Conservation (phyloP, 2,113 vertebrate species). For the Shinisaurus crocodilurus region DNA sequence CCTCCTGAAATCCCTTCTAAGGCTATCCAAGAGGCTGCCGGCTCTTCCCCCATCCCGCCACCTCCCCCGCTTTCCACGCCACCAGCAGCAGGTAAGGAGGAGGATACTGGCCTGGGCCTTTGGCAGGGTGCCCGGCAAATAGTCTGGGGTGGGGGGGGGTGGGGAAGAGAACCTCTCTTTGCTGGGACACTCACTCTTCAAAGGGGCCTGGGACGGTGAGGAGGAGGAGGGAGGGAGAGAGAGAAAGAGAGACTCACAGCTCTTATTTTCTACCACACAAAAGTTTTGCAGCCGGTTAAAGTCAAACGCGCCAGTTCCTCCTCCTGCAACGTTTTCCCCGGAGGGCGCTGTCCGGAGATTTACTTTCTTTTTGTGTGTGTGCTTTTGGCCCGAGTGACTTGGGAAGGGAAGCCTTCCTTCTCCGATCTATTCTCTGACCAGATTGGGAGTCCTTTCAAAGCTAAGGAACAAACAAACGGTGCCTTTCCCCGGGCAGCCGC, state of each 20-base stretch:
- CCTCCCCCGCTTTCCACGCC: conserved; percentile 60
- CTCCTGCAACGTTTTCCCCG: neutral
- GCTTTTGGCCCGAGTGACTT: neutral
- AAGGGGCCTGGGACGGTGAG: conserved; percentile 52
- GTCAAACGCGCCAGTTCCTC: neutral
- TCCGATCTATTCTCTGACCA: neutral
- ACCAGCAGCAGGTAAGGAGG: conserved; percentile 23
- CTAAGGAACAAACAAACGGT: no score
- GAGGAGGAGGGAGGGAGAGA: neutral
- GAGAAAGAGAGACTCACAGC: neutral
- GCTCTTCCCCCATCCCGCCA: conserved; percentile 62
- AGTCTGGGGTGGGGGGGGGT: neutral
- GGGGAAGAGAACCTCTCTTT: conserved; percentile 42
- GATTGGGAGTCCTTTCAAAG: no score
- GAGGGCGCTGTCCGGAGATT: neutral
- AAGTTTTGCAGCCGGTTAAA: neutral
- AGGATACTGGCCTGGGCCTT: conserved; percentile 70
- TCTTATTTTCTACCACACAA: neutral
- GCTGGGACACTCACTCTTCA: conserved; percentile 67
- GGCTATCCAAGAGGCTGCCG: conserved; percentile 62
- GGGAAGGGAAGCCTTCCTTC: neutral
- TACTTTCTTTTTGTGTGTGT: neutral
- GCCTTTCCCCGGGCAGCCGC: neutral
- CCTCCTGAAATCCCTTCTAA: conserved; percentile 66
- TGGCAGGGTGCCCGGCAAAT: conserved; percentile 86